Base-by-base conservation (phyloP, 2,888 invertebrate species). In the Tetanocera ferruginea region DNA sequence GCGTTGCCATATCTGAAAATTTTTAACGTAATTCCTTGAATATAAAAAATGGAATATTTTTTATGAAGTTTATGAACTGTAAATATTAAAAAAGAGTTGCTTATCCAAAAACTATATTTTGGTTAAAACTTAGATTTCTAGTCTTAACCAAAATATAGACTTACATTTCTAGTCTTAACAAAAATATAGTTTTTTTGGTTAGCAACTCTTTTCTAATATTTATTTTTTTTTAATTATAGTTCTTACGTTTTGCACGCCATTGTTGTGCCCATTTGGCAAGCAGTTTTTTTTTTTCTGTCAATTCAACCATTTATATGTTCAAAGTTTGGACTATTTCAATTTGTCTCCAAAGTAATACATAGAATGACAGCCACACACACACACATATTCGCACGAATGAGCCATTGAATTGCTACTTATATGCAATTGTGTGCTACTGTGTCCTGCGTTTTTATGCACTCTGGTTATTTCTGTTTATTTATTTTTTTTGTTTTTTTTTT, bases 261-360 rank as follows among this genome's bases (percentile, higher is more conserved):
- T 60, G 60, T 23, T 14, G 28, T 23, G 23, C 23, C 28, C 9
- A 25, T 23, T 60, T 25, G 28, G 25, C 23, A 8, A 60, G 14
- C 14, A 28, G 1, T 55, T 25, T 55, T 25, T 67, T 23, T 49
- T 67, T 43, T 37, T 43, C 37, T 67, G 19, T 25, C 23, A 64
- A 67, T 67, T 8, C 70, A 31, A 52, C 60, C 49, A 62, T 62
- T 62, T 62, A 25, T 43, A 52, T 57, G 55, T 66, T 64, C 34
- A 37, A 37, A 49, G 52, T 43, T 66, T 66, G 64, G 66, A 67
- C 71, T 64, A 43, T 57, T 79, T 64, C 79, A 76, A 79, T 79
- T 79, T 79, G 79, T 79, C 78, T 62, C 62, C 69, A 31, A 14
- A 55, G 62, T n/a, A n/a, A 25, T 43, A 49, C n/a, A 69, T 23